phyloP scores from a whole-genome alignment of 1,140 invertebrate species.

The Caenorhabditis briggsae region DNA sequence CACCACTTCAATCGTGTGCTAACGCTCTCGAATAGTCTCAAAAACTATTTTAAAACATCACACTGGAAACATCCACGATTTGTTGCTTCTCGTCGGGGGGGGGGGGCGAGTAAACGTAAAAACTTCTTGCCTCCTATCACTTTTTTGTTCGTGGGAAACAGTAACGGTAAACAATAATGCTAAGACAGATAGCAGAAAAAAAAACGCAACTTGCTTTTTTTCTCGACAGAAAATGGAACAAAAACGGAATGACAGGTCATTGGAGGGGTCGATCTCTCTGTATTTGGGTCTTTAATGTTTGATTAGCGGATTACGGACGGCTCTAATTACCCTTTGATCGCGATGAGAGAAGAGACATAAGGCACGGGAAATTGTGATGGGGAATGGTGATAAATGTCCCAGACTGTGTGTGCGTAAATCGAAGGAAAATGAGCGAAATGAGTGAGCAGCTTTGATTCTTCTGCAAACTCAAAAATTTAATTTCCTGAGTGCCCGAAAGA shows the following conservation, averaged over 20 bases:
- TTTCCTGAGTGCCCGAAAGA: conserved; percentile 20
- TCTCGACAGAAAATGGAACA: neutral
- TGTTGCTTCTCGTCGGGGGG: too few relatives aligned
- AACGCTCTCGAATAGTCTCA: conserved; percentile 19
- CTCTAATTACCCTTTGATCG: conserved; percentile 53
- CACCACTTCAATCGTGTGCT: conserved; percentile 5
- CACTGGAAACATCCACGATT: conserved; percentile 28
- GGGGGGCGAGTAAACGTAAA: conserved; percentile 7
- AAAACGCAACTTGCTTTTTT: conserved; percentile 19
- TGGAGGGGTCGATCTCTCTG: conserved; percentile 45
- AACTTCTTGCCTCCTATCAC: conserved; percentile 27
- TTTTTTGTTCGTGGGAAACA: conserved; percentile 29
- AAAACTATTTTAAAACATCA: conserved; percentile 50
- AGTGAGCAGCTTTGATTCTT: neutral
- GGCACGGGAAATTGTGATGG: conserved; percentile 35
- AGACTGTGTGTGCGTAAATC: conserved; percentile 27
- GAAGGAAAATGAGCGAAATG: neutral
- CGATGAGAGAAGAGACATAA: neutral
- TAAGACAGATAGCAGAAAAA: neutral
- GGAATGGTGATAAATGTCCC: conserved; percentile 39
- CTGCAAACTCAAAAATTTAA: neutral
- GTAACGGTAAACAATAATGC: conserved; percentile 33
- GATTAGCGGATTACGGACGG: conserved; percentile 54
- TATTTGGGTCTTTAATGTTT: conserved; percentile 25
- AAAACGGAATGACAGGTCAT: conserved; percentile 37